Evolutionary conservation across 2,797 vertebrate species (phyloP).

Genomic region (Lutjanus campechanus): DNA sequence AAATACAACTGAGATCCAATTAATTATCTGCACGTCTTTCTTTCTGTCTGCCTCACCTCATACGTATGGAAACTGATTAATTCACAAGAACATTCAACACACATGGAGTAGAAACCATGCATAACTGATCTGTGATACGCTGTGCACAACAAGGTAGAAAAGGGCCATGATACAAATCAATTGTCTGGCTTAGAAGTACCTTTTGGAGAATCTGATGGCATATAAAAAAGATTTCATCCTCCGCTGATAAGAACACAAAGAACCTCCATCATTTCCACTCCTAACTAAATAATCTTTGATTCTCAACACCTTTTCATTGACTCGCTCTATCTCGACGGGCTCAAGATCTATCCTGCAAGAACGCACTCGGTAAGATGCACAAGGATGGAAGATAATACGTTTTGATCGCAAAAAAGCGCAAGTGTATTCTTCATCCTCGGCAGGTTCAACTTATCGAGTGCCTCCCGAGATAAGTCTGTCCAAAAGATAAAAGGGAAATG

Average conservation of each 20-base stretch:
- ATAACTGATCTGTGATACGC: conserved; percentile 25
- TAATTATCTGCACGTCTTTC: conserved; percentile 53
- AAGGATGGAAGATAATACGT: conserved; percentile 38
- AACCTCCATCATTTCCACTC: conserved; percentile 5
- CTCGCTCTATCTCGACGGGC: conserved; percentile 44
- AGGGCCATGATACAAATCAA: conserved; percentile 36
- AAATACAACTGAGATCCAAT: conserved; percentile 47
- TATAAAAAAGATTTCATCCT: conserved; percentile 30
- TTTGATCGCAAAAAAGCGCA: conserved; percentile 56
- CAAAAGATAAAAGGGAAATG: conserved; percentile 70
- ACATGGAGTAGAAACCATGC: conserved; percentile 37
- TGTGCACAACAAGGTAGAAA: conserved; percentile 28
- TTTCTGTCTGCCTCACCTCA: conserved; percentile 34
- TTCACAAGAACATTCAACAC: conserved; percentile 39
- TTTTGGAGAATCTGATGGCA: conserved; percentile 35
- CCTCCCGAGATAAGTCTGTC: conserved; percentile 51
- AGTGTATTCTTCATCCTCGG: conserved; percentile 43
- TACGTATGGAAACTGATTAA: conserved; percentile 38
- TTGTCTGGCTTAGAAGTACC: conserved; percentile 22
- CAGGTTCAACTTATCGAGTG: conserved; percentile 42
- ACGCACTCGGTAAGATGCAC: conserved; percentile 9
- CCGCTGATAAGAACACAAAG: conserved; percentile 49
- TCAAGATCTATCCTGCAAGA: conserved; percentile 19
- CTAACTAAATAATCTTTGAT: conserved; percentile 44
- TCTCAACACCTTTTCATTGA: conserved; percentile 51